phyloP scores from a whole-genome alignment of 2,113 vertebrate genomes.

The Uria lomvia region DNA sequence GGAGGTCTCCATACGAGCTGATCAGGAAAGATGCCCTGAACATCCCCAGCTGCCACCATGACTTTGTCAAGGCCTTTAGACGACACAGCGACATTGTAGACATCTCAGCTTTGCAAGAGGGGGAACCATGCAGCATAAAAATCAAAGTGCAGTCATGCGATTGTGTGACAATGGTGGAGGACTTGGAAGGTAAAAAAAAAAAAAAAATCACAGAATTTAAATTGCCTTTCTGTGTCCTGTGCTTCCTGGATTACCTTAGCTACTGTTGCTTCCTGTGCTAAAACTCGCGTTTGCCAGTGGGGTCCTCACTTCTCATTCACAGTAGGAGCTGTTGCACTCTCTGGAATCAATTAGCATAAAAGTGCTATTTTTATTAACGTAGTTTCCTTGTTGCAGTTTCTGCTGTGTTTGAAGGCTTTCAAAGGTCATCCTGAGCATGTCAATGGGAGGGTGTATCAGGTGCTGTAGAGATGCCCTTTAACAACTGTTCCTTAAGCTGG shows the following conservation, averaged over 20 bases:
- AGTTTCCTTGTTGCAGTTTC: background rate
- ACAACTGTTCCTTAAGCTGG: background rate
- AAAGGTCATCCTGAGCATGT: background rate
- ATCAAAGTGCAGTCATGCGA: background rate
- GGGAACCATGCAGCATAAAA: background rate
- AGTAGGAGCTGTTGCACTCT: background rate
- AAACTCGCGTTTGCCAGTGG: background rate
- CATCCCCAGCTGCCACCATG: background rate
- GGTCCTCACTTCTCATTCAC: background rate
- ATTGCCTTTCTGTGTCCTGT: background rate
- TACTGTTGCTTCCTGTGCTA: background rate
- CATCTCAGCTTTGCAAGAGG: background rate
- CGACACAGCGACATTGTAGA: background rate
- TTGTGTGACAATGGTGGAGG: accelerated
- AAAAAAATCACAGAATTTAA: background rate
- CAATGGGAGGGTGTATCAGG: background rate
- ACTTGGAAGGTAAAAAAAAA: background rate
- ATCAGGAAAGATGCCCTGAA: background rate
- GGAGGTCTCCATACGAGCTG: accelerated
- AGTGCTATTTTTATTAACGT: background rate
- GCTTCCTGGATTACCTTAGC: background rate
- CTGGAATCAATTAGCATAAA: background rate
- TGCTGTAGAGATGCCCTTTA: background rate
- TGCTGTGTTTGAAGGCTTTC: background rate
- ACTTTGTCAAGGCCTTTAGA: background rate